These are phyloP conservation scores for Eubasilissa splendida DNA, from an alignment of 2,888 invertebrate species.

Conservation along the genomic window DNA sequence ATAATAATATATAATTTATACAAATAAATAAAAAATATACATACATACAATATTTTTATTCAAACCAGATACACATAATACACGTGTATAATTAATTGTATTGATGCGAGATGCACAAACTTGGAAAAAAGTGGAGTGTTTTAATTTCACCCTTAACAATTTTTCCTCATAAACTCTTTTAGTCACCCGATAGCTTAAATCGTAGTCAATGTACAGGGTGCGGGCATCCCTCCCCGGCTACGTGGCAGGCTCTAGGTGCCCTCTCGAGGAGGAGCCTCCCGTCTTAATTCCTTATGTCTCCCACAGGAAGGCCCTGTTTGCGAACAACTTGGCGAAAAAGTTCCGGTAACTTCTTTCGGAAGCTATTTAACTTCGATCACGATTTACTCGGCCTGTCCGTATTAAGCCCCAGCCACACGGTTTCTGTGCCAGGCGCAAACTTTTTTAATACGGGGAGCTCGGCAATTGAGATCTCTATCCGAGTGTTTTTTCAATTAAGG, in stretches of 20 bases:
- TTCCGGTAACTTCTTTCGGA: constrained; percentile 31
- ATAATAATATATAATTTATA: too few species aligned
- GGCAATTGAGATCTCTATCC: background rate
- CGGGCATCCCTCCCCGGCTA: too few species aligned
- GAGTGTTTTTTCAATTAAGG: background rate
- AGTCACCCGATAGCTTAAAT: too few species aligned
- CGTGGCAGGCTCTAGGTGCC: background rate
- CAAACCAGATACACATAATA: too few species aligned
- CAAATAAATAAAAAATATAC: too few species aligned
- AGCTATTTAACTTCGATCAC: constrained; percentile 55
- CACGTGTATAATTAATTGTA: too few species aligned
- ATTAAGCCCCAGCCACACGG: constrained; percentile 6
- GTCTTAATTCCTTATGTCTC: constrained; percentile 44
- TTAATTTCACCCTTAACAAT: too few species aligned
- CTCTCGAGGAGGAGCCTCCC: background rate
- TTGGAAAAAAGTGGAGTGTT: too few species aligned
- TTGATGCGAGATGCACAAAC: too few species aligned
- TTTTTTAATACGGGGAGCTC: constrained; percentile 11
- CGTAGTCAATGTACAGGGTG: too few species aligned
- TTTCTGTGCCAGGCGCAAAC: constrained; percentile 1
- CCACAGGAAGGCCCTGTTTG: constrained; percentile 47
- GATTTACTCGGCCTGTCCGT: constrained; percentile 38
- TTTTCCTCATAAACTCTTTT: too few species aligned
- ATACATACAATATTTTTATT: too few species aligned
- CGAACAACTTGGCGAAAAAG: constrained; percentile 46